A percentile compares a stretch with the other conserved stretches of the same genome.
These are phyloP conservation scores for Leucophora obtusa DNA, from an alignment of 2,888 invertebrate species.

Conservation along the genomic window DNA sequence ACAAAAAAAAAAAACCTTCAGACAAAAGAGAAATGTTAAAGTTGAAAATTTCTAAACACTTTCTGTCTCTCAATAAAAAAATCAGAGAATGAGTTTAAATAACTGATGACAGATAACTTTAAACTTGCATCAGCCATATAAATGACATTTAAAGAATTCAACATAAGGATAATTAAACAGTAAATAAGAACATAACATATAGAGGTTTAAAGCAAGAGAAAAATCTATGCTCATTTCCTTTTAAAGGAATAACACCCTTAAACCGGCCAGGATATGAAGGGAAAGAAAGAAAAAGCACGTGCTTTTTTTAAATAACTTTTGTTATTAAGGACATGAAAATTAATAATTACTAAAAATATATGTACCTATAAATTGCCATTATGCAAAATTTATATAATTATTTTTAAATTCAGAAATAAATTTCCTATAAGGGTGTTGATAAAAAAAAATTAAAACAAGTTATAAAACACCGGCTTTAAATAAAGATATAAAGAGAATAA, in stretches of 20 bases:
- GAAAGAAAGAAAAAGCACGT: not conserved
- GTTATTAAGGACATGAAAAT: not conserved
- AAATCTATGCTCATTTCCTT: not conserved
- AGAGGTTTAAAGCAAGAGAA: constrained; percentile 16
- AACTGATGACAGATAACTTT: constrained; percentile 45
- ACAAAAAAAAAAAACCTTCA: not conserved
- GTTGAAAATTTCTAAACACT: not conserved
- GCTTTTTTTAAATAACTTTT: not conserved
- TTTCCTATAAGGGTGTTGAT: not conserved
- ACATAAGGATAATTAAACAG: not conserved
- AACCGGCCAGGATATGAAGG: not conserved
- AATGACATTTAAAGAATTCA: not conserved
- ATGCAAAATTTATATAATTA: too few relatives aligned
- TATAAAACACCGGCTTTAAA: constrained; percentile 25
- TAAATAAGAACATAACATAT: constrained; percentile 20
- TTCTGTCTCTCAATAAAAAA: not conserved
- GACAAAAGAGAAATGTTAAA: not conserved
- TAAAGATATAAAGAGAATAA: not conserved
- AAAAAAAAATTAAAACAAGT: not conserved
- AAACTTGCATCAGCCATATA: constrained; percentile 47
- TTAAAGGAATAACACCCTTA: not conserved
- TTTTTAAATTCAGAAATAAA: too few relatives aligned
- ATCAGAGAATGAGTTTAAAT: not conserved
- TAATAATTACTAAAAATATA: too few relatives aligned
- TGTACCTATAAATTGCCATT: too few relatives aligned